Percentiles rank a stretch among this genome's conserved stretches.
These are phyloP conservation scores for Ornithoptera priamus DNA, from an alignment of 2,888 invertebrate genomes.

Conservation along the genomic window DNA sequence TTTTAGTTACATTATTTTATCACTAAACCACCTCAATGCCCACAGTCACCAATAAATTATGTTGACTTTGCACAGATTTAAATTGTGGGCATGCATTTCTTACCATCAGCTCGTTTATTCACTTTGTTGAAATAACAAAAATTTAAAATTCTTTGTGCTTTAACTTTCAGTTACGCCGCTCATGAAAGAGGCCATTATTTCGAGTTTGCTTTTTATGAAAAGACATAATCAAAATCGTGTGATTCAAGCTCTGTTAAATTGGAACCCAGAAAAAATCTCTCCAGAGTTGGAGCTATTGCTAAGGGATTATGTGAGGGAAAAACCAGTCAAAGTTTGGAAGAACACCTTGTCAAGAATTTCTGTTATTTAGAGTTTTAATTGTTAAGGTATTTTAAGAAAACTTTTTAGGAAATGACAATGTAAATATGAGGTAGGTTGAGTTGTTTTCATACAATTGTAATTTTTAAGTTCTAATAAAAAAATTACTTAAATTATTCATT, in stretches of 20 bases:
- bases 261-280: slow-evolving; percentile 54
- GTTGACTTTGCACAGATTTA: too few species aligned
- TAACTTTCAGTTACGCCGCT: slow-evolving; percentile 52
- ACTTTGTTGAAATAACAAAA: neutral
- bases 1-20: too few species aligned
- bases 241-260: slow-evolving; percentile 50
- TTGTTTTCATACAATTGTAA: too few species aligned
- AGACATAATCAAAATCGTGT: slow-evolving; percentile 53
- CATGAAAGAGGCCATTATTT: slow-evolving; percentile 62
- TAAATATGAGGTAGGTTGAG: too few species aligned
- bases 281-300: slow-evolving; percentile 50
- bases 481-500: too few species aligned
- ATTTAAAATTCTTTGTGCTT: neutral
- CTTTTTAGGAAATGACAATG: neutral
- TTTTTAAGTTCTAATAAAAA: too few species aligned
- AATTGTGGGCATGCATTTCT: too few species aligned
- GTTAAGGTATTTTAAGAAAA: neutral
- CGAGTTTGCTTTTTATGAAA: slow-evolving; percentile 59
- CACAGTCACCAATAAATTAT: too few species aligned
- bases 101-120: neutral
- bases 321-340: slow-evolving; percentile 56
- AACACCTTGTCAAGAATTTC: slow-evolving; percentile 41
- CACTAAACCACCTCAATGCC: too few species aligned
- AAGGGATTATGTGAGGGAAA: slow-evolving; percentile 53
- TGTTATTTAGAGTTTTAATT: neutral